A percentile compares a stretch with the other conserved stretches of the same genome.
Conservation (phyloP, 2,797 vertebrate genomes). For the Neostethus bicornis region DNA sequence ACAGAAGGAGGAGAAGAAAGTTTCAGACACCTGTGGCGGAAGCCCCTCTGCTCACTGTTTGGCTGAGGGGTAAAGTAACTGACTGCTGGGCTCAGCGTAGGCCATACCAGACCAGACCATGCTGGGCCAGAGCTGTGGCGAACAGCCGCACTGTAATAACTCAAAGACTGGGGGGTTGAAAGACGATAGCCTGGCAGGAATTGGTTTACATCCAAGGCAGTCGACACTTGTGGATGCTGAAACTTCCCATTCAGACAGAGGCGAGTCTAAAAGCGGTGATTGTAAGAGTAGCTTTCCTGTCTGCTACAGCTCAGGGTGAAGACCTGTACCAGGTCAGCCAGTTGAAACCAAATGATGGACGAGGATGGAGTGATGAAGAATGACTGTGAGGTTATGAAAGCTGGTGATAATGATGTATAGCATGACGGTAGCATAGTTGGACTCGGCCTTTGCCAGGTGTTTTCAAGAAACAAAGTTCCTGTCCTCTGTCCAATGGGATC, state of each 20-base stretch:
- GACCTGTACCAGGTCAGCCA: slow-evolving; percentile 43
- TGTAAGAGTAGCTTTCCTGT: slow-evolving; percentile 80
- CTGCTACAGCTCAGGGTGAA: slow-evolving; percentile 53
- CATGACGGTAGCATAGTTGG: slow-evolving; percentile 38
- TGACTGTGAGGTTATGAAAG: slow-evolving; percentile 51
- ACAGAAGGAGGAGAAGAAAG: slow-evolving; percentile 66
- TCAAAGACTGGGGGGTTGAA: slow-evolving; percentile 75
- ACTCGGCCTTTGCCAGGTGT: slow-evolving; percentile 50
- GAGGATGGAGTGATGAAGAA: slow-evolving; percentile 59
- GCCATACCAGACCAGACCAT: slow-evolving; percentile 47
- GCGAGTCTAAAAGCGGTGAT: slow-evolving; percentile 66
- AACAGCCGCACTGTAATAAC: slow-evolving; percentile 73
- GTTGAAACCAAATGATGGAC: slow-evolving; percentile 56
- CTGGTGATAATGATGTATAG: slow-evolving; percentile 58
- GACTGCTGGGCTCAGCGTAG: slow-evolving; percentile 46
- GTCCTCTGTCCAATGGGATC: slow-evolving; percentile 52
- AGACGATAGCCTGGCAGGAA: slow-evolving; percentile 75
- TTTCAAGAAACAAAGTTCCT: slow-evolving; percentile 51
- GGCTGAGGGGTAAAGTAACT: slow-evolving; percentile 29
- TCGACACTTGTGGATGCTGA: slow-evolving; percentile 64
- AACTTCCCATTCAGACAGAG: slow-evolving; percentile 77
- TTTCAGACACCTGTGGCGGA: slow-evolving; percentile 73
- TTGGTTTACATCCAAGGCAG: slow-evolving; percentile 74
- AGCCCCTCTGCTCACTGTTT: slow-evolving; percentile 50
- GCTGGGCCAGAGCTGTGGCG: slow-evolving; percentile 45